Base-by-base conservation (phyloP, 2,113 vertebrate genomes). In the Uria aalge region DNA sequence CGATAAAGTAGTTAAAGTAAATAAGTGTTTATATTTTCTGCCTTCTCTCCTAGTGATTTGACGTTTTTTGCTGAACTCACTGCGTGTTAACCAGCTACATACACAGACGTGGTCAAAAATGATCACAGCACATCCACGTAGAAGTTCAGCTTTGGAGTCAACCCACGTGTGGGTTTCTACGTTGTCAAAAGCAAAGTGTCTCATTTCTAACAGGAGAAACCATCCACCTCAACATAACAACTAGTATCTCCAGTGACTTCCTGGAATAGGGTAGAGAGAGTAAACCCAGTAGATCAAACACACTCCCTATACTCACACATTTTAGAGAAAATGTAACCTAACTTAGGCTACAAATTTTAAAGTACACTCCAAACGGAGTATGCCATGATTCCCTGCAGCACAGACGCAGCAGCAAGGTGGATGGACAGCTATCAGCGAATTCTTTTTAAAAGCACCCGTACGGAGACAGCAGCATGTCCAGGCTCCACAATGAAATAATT, bases 91-190 rank as follows among this genome's bases (percentile, higher is more conserved):
- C 41, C 50, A 56, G 36, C 12, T 32, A 12, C 26, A 6, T 2
- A 19, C 29, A 34, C 13, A 55, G 21, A 29, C 34, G 10, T 2
- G 4, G 15, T 27, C 22, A 16, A 22, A 40, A 59, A 9, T 4
- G 9, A 26, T 19, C 30, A 20, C 2, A 26, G 34, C 4, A 12
- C 1, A n/a, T 7, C 24, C 24, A 9, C 2, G 11, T 0, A 9
- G 32, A 27, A 38, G 69, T 20, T 34, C 32, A 27, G 24, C 9
- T 73, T 36, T 55, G 10, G 62, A 40, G 29, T 29, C 19, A 21
- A 53, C 60, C 48, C 17, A 26, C 2, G 12, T 20, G 13, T 2
- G 3, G 15, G 26, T 26, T 88, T 36, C 59, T 16, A 21, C 5
- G 29, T 6, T 10, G 8, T 32, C 18, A 12, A 56, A 63, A 15